Percentiles rank a stretch among this genome's conserved stretches.
Conservation (phyloP, 2,113 vertebrate species). For the Antennarius striatus region DNA sequence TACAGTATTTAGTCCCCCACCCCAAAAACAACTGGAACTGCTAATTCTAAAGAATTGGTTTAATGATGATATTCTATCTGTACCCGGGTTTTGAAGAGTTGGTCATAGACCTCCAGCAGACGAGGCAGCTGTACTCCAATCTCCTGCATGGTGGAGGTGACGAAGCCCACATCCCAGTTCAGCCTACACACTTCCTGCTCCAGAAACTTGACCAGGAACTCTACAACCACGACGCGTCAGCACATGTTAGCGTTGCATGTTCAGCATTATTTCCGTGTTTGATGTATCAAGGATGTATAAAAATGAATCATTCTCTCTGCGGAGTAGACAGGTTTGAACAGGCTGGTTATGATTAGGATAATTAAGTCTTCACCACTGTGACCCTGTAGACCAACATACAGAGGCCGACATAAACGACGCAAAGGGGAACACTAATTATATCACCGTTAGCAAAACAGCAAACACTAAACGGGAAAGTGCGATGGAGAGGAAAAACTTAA, state of each 20-base stretch:
- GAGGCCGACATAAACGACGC: constrained; percentile 49
- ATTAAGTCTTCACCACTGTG: constrained; percentile 34
- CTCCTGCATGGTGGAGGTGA: constrained; percentile 93
- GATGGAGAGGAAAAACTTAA: constrained; percentile 20
- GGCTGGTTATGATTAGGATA: constrained; percentile 35
- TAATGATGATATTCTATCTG: background rate
- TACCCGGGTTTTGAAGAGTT: constrained; percentile 94
- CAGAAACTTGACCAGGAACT: constrained; percentile 92
- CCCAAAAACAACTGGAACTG: background rate
- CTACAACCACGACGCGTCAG: constrained; percentile 65
- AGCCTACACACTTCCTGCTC: constrained; percentile 93
- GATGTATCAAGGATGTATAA: background rate
- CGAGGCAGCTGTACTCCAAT: constrained; percentile 89
- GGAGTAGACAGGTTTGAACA: constrained; percentile 51
- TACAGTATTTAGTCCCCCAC: background rate
- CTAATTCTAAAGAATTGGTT: too few relatives aligned
- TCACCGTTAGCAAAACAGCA: constrained; percentile 33
- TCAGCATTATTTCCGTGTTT: background rate
- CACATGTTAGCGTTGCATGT: background rate
- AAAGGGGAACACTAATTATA: constrained; percentile 44
- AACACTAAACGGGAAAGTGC: constrained; percentile 31
- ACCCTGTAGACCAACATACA: constrained; percentile 34
- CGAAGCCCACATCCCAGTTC: constrained; percentile 93
- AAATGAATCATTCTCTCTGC: constrained; percentile 25
- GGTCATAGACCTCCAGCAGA: constrained; percentile 94